Evolutionary conservation across 2,888 invertebrate species (phyloP).

Genomic region (Sipha maydis): DNA sequence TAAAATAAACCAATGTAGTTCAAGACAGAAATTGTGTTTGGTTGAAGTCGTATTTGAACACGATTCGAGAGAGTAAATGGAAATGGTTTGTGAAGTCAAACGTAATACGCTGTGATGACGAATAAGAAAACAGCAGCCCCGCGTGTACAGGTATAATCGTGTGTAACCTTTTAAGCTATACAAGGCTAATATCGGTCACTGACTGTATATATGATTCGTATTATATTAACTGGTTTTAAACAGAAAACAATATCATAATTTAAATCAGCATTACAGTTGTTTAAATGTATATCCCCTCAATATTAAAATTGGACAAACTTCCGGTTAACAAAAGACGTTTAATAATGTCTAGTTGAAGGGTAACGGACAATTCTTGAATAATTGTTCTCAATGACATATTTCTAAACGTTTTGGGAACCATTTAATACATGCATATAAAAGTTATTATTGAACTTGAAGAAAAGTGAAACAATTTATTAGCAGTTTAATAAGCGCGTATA

Average conservation of each 20-base stretch:
- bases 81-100: background rate
- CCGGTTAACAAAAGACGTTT: constrained; percentile 43
- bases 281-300: constrained; percentile 11
- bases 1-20: background rate
- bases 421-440: background rate
- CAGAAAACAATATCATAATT: constrained; percentile 46
- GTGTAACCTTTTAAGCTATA: constrained; percentile 39
- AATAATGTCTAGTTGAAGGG: constrained; percentile 18
- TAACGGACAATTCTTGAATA: constrained; percentile 46
- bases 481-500: background rate
- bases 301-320: constrained; percentile 39
- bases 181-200: constrained; percentile 59
- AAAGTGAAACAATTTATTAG: constrained; percentile 43
- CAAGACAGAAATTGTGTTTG: constrained; percentile 1
- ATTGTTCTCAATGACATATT: constrained; percentile 48
- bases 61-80: constrained; percentile 16
- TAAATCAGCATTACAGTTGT: constrained; percentile 5
- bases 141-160: constrained; percentile 30
- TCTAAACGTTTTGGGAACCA: constrained; percentile 28
- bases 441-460: constrained; percentile 38
- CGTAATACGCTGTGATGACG: background rate
- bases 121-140: constrained; percentile 34
- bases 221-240: constrained; percentile 30
- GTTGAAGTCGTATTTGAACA: background rate
- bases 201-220: constrained; percentile 37